Percentiles rank a stretch among this genome's conserved stretches.
phyloP scores from a whole-genome alignment of 2,797 vertebrate genomes.

The Chelon labrosus region DNA sequence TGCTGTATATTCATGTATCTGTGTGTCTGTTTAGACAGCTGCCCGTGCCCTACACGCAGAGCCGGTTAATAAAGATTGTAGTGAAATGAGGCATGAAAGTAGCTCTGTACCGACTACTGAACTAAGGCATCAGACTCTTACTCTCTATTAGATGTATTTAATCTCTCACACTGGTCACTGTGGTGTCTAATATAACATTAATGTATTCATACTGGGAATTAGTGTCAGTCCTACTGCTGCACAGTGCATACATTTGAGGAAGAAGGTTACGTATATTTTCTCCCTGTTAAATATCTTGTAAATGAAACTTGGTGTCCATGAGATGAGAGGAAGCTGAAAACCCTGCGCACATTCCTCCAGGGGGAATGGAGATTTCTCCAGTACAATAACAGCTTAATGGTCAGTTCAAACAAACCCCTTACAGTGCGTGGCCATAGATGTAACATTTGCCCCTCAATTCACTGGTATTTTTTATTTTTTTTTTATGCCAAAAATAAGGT shows the following conservation, averaged over 20 bases:
- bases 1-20: constrained; percentile 28
- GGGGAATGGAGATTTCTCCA: too few species aligned
- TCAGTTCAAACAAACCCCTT: too few species aligned
- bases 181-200: neutral
- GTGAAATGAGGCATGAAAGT: constrained; percentile 66
- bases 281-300: neutral
- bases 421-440: too few species aligned
- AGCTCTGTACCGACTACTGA: constrained; percentile 33
- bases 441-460: too few species aligned
- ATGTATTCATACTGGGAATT: neutral
- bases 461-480: too few species aligned
- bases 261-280: neutral
- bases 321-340: too few species aligned
- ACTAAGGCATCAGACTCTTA: constrained; percentile 22
- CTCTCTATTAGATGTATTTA: constrained; percentile 44
- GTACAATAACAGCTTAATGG: too few species aligned
- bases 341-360: too few species aligned
- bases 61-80: constrained; percentile 71
- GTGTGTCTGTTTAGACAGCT: constrained; percentile 28
- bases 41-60: constrained; percentile 49
- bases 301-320: too few species aligned
- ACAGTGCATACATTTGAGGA: neutral
- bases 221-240: neutral
- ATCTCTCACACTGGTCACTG: constrained; percentile 4
- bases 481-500: too few species aligned